Conservation (phyloP, 1,140 invertebrate species). For the Tetramorium alpestre region DNA sequence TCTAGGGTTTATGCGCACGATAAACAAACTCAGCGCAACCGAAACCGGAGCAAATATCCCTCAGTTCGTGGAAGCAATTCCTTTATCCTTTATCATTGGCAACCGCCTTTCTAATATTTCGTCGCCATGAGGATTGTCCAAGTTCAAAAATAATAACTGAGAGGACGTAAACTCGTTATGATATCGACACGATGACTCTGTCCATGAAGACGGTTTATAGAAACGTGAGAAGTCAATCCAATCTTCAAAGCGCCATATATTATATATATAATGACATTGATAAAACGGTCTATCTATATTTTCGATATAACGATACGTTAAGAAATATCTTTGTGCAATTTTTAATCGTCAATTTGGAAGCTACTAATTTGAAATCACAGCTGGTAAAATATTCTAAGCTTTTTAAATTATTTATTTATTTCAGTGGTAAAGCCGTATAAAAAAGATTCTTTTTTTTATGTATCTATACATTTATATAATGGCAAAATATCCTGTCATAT, state of each 20-base stretch:
- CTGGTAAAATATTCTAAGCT: background rate
- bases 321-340: background rate
- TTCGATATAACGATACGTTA: background rate
- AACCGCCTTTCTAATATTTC: background rate
- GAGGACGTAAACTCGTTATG: background rate
- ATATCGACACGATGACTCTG: too few species aligned
- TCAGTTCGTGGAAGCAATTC: conserved; percentile 5
- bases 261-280: background rate
- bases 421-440: background rate
- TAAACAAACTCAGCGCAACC: conserved; percentile 31
- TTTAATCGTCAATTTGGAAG: background rate
- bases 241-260: background rate
- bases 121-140: too few species aligned
- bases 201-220: conserved; percentile 51
- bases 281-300: background rate
- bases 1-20: conserved; percentile 31
- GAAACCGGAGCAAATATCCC: conserved; percentile 35
- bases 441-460: background rate
- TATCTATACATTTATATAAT: background rate
- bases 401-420: background rate
- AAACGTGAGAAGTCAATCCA: background rate
- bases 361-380: background rate
- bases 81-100: conserved; percentile 2
- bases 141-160: background rate
- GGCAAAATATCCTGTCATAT: background rate